These are phyloP conservation scores for Norana najaformis DNA, from an alignment of 2,888 invertebrate genomes.

Conservation along the genomic window DNA sequence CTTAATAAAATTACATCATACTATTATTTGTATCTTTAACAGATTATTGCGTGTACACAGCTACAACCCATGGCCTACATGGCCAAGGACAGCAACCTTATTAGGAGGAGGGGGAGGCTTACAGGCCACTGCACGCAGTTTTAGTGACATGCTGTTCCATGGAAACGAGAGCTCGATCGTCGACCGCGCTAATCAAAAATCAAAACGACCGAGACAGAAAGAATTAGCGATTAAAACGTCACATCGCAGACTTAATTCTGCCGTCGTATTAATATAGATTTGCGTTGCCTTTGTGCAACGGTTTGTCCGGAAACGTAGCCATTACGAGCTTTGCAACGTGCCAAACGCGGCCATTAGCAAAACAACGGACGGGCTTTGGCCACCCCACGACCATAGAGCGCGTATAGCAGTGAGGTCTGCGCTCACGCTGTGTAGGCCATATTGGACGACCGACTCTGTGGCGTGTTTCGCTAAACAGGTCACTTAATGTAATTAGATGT, in stretches of 20 bases:
- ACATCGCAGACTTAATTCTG: conserved; percentile 6
- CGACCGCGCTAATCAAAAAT: background rate
- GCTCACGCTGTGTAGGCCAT: background rate
- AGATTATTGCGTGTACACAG: too few relatives aligned
- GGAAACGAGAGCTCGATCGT: conserved; percentile 13
- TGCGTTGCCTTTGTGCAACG: background rate
- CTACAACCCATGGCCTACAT: too few relatives aligned
- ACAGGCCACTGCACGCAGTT: background rate
- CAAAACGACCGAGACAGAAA: conserved; percentile 7
- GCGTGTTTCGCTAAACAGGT: background rate
- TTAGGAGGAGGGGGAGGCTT: background rate
- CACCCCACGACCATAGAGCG: background rate
- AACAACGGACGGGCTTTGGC: background rate
- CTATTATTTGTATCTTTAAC: too few relatives aligned
- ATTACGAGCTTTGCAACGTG: conserved; percentile 13
- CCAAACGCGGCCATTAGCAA: conserved; percentile 13
- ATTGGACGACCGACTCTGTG: background rate
- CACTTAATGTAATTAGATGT: background rate
- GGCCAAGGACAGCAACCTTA: background rate
- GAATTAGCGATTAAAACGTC: conserved; percentile 13
- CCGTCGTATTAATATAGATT: conserved; percentile 6
- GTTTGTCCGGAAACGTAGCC: conserved; percentile 13
- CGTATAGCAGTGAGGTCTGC: background rate
- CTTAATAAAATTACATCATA: too few relatives aligned
- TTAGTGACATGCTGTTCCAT: background rate